Conservation (phyloP, 2,113 vertebrate genomes). For the Corythaeola cristata region DNA sequence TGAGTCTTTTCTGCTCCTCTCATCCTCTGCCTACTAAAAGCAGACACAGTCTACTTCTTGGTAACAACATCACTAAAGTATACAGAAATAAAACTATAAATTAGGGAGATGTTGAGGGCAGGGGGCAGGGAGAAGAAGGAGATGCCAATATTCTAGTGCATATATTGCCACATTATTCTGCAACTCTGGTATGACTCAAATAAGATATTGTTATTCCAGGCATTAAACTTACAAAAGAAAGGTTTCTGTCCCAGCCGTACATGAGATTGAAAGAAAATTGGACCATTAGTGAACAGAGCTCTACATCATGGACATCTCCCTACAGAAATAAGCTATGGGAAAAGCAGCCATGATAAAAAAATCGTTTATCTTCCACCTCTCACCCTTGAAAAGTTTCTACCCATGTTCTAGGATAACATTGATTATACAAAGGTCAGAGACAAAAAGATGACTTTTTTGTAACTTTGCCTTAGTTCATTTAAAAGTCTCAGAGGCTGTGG, state of each 20-base stretch:
- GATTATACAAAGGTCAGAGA: background rate
- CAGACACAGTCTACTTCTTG: background rate
- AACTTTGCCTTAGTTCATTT: background rate
- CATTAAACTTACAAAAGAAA: background rate
- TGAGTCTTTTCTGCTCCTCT: background rate
- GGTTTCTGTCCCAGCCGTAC: background rate
- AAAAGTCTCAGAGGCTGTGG: background rate
- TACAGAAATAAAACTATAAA: background rate
- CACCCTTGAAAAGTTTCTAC: background rate
- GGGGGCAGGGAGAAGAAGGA: background rate
- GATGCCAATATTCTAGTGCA: background rate
- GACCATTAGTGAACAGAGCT: background rate
- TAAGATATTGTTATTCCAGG: background rate
- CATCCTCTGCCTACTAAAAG: background rate
- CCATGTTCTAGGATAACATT: background rate
- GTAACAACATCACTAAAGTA: background rate
- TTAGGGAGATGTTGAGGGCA: background rate
- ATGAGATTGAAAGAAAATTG: background rate
- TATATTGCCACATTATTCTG: background rate
- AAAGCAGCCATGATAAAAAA: background rate
- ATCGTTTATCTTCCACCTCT: rapidly evolving
- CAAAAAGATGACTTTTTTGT: background rate
- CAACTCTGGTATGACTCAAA: background rate
- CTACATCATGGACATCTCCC: background rate
- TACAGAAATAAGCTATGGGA: background rate